These are phyloP conservation scores for Celastrina argiolus DNA, from an alignment of 2,888 invertebrate species.

Conservation along the genomic window DNA sequence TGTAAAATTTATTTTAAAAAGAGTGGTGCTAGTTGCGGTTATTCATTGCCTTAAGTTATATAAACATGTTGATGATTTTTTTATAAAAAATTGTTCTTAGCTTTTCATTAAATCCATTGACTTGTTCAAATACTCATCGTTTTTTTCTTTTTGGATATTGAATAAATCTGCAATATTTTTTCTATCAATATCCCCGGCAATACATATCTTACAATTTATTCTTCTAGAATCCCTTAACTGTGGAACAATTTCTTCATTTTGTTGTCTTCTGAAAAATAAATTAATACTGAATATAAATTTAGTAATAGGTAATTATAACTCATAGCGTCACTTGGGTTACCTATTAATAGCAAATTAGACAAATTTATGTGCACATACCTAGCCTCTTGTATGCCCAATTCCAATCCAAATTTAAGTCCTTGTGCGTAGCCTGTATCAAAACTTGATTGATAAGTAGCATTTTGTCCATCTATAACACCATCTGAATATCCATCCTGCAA, in stretches of 20 bases:
- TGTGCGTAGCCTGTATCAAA: slow-evolving; percentile 84
- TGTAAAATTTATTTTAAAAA: no score
- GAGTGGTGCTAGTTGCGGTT: no score
- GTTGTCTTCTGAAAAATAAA: slow-evolving; percentile 36
- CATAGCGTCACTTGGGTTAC: background rate
- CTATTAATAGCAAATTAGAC: background rate
- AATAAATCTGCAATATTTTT: slow-evolving; percentile 56
- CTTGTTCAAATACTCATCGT: slow-evolving; percentile 40
- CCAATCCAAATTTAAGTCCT: slow-evolving; percentile 80
- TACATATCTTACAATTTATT: slow-evolving; percentile 64
- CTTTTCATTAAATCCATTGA: background rate
- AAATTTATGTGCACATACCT: slow-evolving; percentile 34
- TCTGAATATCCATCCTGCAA: slow-evolving; percentile 81
- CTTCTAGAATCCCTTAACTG: slow-evolving; percentile 40
- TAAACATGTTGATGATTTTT: background rate
- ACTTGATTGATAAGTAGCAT: slow-evolving; percentile 80
- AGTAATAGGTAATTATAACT: no score
- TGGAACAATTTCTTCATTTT: slow-evolving; percentile 22
- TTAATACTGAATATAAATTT: background rate
- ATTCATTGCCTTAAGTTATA: no score
- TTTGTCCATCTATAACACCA: slow-evolving; percentile 81
- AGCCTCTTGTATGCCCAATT: slow-evolving; percentile 64
- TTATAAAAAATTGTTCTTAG: background rate
- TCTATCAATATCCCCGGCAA: slow-evolving; percentile 40
- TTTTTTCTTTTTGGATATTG: slow-evolving; percentile 57